phyloP scores from a whole-genome alignment of 2,888 invertebrate genomes.

The Lycophotia porphyrea region DNA sequence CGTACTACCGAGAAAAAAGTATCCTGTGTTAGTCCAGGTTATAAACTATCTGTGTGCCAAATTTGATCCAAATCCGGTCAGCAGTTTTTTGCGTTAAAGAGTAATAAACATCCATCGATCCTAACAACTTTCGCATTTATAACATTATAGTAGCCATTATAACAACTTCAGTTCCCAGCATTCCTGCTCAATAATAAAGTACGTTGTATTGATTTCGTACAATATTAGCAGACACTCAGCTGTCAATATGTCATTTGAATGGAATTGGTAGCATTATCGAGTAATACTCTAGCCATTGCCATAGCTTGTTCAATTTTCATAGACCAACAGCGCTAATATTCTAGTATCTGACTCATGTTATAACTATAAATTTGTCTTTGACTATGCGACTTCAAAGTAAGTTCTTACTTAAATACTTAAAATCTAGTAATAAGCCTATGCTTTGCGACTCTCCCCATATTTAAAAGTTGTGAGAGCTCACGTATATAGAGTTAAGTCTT shows the following conservation, averaged over 20 bases:
- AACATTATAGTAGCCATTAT: too few relatives aligned
- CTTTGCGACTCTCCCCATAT: neutral
- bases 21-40: too few relatives aligned
- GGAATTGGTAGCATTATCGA: neutral
- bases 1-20: too few relatives aligned
- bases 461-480: neutral
- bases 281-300: neutral
- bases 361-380: neutral
- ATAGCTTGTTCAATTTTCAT: neutral
- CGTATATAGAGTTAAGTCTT: neutral
- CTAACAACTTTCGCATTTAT: too few relatives aligned
- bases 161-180: conserved; percentile 6
- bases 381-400: neutral
- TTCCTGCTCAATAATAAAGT: conserved; percentile 8
- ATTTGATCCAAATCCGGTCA: too few relatives aligned
- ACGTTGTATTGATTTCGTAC: conserved; percentile 11
- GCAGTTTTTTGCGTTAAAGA: too few relatives aligned
- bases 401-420: neutral
- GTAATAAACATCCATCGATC: too few relatives aligned
- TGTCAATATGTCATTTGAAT: conserved; percentile 23
- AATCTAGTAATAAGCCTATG: neutral
- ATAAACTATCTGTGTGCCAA: too few relatives aligned
- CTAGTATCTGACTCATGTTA: neutral
- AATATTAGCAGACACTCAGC: conserved; percentile 25
- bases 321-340: neutral